Evolutionary conservation across 2,888 invertebrate species (phyloP).

Genomic region (Pomacea canaliculata): DNA sequence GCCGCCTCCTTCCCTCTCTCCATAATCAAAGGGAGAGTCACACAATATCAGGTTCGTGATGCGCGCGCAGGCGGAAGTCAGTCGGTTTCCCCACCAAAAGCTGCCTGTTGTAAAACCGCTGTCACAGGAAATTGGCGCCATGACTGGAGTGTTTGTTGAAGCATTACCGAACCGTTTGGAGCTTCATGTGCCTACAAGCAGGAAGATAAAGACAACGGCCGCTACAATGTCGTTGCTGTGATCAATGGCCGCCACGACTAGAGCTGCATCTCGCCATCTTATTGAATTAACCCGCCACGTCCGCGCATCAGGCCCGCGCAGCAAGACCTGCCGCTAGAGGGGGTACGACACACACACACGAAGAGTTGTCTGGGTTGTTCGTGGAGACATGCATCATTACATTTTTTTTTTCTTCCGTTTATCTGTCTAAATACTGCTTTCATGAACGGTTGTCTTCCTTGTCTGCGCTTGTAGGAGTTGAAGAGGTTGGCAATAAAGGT

Average conservation of each 20-base stretch:
- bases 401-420: neutral
- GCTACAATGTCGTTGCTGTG: neutral
- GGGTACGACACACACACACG: neutral
- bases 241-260: conserved; percentile 16
- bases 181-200: conserved; percentile 8
- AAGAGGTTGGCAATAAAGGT: too few species aligned
- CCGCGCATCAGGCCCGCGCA: neutral
- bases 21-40: conserved; percentile 14
- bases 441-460: neutral
- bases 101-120: conserved; percentile 16
- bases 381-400: too few species aligned
- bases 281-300: conserved; percentile 22
- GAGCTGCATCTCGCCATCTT: conserved; percentile 7
- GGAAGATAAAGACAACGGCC: conserved; percentile 19
- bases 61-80: conserved; percentile 20
- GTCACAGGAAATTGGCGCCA: conserved; percentile 24
- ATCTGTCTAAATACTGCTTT: neutral
- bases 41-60: conserved; percentile 10
- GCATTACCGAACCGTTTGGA: conserved; percentile 19
- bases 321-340: neutral
- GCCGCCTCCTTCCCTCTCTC: neutral
- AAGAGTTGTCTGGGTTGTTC: too few species aligned
- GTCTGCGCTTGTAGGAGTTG: too few species aligned
- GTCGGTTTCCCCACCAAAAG: conserved; percentile 20
- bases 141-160: conserved; percentile 17